Evolutionary conservation across 2,113 vertebrate genomes (phyloP).

Genomic region (Daphoenositta chrysoptera): DNA sequence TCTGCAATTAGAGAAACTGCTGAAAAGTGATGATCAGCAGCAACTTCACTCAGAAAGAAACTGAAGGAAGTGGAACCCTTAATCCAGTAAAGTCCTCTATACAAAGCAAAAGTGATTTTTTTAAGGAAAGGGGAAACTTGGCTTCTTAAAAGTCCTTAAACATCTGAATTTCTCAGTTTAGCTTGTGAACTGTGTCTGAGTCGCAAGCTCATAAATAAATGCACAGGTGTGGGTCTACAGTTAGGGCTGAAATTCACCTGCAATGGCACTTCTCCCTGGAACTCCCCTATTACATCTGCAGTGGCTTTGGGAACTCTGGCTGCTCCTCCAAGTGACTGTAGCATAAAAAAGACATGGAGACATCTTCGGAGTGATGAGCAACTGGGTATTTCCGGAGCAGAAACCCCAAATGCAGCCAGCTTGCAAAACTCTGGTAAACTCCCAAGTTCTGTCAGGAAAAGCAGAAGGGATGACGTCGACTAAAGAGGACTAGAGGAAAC

Average conservation of each 20-base stretch:
- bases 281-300: not conserved
- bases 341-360: not conserved
- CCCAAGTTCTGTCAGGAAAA: not conserved
- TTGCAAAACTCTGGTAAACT: not conserved
- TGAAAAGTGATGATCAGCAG: not conserved
- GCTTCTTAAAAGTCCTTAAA: not conserved
- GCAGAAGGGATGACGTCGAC: not conserved
- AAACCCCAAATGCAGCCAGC: not conserved
- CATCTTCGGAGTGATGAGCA: not conserved
- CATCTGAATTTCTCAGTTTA: not conserved
- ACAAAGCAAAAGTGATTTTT: not conserved
- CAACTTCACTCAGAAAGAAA: not conserved
- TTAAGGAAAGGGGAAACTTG: not conserved
- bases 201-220: not conserved
- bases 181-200: not conserved
- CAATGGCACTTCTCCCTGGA: not conserved
- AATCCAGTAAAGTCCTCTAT: not conserved
- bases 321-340: not conserved
- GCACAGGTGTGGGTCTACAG: not conserved
- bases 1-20: not conserved
- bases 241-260: not conserved
- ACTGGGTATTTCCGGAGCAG: conserved; percentile 16
- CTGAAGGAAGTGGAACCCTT: not conserved
- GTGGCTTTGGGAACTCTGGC: not conserved
- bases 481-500: not conserved